Conservation (phyloP, 2,888 invertebrate genomes). For the Synergus itoensis region DNA sequence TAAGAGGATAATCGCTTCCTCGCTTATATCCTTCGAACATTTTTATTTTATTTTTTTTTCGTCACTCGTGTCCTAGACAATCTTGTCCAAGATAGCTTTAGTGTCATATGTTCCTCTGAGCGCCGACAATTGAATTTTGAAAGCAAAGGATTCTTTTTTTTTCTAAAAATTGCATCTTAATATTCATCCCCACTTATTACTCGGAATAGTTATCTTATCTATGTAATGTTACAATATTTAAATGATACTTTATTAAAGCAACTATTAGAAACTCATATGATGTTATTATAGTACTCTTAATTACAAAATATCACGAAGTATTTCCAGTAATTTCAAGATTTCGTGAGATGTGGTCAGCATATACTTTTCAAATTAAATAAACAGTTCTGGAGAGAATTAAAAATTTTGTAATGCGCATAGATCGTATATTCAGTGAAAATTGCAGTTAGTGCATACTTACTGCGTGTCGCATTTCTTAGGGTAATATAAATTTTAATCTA, state of each 20-base stretch:
- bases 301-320: constrained; percentile 17
- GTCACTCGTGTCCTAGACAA: neutral
- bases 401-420: neutral
- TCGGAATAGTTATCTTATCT: too few species aligned
- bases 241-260: neutral
- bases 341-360: neutral
- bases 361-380: neutral
- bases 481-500: constrained; percentile 23
- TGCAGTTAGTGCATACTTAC: constrained; percentile 17
- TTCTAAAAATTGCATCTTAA: too few species aligned
- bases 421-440: neutral
- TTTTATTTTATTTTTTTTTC: neutral
- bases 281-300: neutral
- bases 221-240: too few species aligned
- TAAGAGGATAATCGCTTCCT: constrained; percentile 56
- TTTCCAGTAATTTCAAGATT: neutral
- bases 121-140: neutral
- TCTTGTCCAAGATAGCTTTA: neutral
- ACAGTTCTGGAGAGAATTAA: neutral
- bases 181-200: too few species aligned
- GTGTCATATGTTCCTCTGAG: neutral
- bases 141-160: too few species aligned
- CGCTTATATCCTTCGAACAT: neutral
- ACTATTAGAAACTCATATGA: neutral
- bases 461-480: constrained; percentile 38